These are phyloP conservation scores for Ataeniobius toweri DNA, from an alignment of 2,797 vertebrate species.

Conservation along the genomic window DNA sequence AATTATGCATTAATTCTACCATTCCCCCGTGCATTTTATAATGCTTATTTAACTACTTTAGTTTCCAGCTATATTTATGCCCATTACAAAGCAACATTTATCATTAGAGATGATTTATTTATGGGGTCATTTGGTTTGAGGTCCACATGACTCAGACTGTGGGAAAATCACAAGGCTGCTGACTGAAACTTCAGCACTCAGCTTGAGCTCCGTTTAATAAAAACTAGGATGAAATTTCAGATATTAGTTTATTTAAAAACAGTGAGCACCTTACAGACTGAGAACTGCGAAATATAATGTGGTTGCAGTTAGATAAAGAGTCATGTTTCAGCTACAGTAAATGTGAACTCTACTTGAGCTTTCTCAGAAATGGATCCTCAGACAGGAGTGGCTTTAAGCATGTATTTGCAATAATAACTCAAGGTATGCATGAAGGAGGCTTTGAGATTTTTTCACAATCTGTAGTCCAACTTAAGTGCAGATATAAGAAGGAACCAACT, in stretches of 20 bases:
- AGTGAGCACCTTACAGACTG: slow-evolving; percentile 19
- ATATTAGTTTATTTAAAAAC: slow-evolving; percentile 47
- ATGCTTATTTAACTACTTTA: too few relatives aligned
- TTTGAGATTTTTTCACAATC: background rate
- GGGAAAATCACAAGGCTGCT: slow-evolving; percentile 48
- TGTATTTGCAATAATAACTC: background rate
- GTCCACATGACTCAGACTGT: slow-evolving; percentile 19
- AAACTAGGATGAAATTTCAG: slow-evolving; percentile 49
- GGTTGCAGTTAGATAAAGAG: slow-evolving; percentile 1
- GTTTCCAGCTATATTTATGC: too few relatives aligned
- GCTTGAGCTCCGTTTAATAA: slow-evolving; percentile 47
- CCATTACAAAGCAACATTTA: too few relatives aligned
- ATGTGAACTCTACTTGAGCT: slow-evolving; percentile 14
- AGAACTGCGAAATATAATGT: slow-evolving; percentile 16
- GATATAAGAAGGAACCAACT: background rate
- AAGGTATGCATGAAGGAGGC: background rate
- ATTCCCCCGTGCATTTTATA: too few relatives aligned
- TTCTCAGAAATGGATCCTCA: slow-evolving; percentile 26
- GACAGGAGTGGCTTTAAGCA: background rate
- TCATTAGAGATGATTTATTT: background rate
- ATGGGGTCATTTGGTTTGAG: slow-evolving; percentile 6
- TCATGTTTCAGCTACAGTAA: slow-evolving; percentile 26
- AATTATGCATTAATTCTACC: too few relatives aligned
- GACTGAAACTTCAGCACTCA: slow-evolving; percentile 19
- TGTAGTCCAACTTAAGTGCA: background rate